These are phyloP conservation scores for Cetonia aurata DNA, from an alignment of 2,888 invertebrate species.

Conservation along the genomic window DNA sequence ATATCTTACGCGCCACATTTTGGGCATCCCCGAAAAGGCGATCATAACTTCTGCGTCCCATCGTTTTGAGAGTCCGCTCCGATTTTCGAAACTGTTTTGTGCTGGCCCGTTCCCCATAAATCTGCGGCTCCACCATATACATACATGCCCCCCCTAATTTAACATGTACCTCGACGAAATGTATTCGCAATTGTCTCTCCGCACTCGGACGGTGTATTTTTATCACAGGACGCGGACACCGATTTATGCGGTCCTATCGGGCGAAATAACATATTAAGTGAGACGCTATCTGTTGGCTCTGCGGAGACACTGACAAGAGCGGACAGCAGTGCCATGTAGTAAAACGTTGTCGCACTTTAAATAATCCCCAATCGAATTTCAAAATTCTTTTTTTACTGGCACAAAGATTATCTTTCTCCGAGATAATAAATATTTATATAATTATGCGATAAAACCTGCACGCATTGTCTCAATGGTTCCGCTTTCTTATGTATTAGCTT, in stretches of 20 bases:
- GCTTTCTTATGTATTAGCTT: too few relatives aligned
- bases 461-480: too few relatives aligned
- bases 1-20: too few relatives aligned
- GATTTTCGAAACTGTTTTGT: too few relatives aligned
- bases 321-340: slow-evolving; percentile 17
- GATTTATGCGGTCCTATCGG: slow-evolving; percentile 37
- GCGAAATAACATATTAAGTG: slow-evolving; percentile 22
- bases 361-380: slow-evolving; percentile 28
- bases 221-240: slow-evolving; percentile 1
- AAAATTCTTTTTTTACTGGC: neutral
- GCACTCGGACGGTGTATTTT: slow-evolving; percentile 23
- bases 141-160: slow-evolving; percentile 28
- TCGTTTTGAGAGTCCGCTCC: too few relatives aligned
- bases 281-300: slow-evolving; percentile 16
- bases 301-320: slow-evolving; percentile 15
- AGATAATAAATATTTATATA: neutral
- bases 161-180: slow-evolving; percentile 41
- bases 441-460: neutral
- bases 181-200: slow-evolving; percentile 42
- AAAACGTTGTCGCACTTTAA: slow-evolving; percentile 14
- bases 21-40: too few relatives aligned
- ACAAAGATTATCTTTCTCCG: slow-evolving; percentile 12
- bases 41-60: too few relatives aligned
- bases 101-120: too few relatives aligned
- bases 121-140: neutral